These are phyloP conservation scores for Tillus elongatus DNA, from an alignment of 2,888 invertebrate genomes.

Conservation along the genomic window DNA sequence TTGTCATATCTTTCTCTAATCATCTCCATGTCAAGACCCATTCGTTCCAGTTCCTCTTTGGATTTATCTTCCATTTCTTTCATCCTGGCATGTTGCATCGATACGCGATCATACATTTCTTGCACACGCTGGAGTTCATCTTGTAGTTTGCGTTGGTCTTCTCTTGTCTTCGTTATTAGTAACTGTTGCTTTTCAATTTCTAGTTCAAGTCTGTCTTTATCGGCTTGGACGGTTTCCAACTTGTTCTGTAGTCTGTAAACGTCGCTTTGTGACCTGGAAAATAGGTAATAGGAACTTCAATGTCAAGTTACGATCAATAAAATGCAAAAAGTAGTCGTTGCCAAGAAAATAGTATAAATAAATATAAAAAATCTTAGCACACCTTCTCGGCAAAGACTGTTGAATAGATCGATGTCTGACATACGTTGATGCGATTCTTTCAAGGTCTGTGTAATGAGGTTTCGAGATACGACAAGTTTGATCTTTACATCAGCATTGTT, in stretches of 20 bases:
- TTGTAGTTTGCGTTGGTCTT: constrained; percentile 77
- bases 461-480: no score
- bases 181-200: constrained; percentile 80
- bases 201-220: constrained; percentile 75
- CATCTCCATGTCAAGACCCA: constrained; percentile 75
- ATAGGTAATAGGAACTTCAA: no score
- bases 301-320: no score
- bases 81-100: constrained; percentile 72
- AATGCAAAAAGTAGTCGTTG: no score
- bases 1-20: constrained; percentile 83
- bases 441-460: no score
- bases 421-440: no score
- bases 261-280: constrained; percentile 75
- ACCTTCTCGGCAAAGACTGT: no score
- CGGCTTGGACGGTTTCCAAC: constrained; percentile 78
- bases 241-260: constrained; percentile 81
- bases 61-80: constrained; percentile 89
- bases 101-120: constrained; percentile 81
- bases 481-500: no score
- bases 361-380: no score
- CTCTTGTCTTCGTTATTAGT: constrained; percentile 69
- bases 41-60: constrained; percentile 70
- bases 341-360: no score
- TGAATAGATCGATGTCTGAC: no score
- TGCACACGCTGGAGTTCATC: constrained; percentile 78